Percentiles rank a stretch among this genome's conserved stretches.
Conservation (phyloP, 53 echinoderm and acorn worm species). For the Actinopyga echinites region DNA sequence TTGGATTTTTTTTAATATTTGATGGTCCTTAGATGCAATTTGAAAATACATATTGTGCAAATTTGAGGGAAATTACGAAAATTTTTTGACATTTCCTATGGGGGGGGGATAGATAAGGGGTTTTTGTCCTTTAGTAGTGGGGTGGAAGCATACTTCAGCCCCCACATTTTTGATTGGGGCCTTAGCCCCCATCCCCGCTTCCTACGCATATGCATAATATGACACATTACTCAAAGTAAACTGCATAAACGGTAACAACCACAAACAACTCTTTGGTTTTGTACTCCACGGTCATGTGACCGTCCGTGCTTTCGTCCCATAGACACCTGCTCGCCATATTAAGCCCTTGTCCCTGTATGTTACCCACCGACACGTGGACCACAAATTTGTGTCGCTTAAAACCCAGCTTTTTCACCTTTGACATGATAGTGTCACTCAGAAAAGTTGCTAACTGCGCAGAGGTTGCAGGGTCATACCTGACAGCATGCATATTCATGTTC, state of each 20-base stretch:
- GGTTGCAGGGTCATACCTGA: conserved; percentile 28
- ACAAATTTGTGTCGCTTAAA: conserved; percentile 46
- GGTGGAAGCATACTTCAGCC: no score
- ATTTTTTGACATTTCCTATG: no score
- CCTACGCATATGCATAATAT: not conserved
- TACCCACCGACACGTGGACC: conserved; percentile 19
- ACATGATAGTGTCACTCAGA: conserved; percentile 23
- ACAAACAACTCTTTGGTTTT: conserved; percentile 7
- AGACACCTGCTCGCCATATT: conserved; percentile 28
- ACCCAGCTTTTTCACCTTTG: conserved; percentile 22
- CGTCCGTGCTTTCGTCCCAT: conserved; percentile 35
- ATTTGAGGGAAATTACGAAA: no score
- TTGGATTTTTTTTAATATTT: no score
- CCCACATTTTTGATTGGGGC: no score
- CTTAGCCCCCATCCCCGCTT: no score
- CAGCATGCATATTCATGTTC: not conserved
- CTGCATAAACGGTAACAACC: conserved; percentile 21
- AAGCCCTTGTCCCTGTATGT: conserved; percentile 3
- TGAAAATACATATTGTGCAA: no score
- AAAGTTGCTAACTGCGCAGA: conserved; percentile 1
- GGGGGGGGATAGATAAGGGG: no score
- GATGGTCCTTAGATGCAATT: no score
- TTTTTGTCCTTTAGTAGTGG: no score
- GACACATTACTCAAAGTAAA: conserved; percentile 35
- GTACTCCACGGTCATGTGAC: conserved; percentile 11